Evolutionary conservation across 2,113 vertebrate genomes (phyloP).

Genomic region (Henicopernis longicauda): DNA sequence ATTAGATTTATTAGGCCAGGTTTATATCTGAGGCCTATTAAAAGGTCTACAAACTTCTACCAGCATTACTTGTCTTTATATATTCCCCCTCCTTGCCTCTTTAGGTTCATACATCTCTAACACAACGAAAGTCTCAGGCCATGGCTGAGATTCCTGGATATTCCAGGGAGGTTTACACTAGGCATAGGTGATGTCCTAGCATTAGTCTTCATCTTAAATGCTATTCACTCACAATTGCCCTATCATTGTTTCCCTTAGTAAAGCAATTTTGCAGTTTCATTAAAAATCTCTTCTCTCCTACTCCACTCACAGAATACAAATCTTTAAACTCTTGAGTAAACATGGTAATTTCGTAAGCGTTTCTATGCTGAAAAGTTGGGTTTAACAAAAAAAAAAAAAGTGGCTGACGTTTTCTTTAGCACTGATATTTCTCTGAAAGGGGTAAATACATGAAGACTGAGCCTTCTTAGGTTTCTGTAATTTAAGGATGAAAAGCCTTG

Average conservation of each 20-base stretch:
- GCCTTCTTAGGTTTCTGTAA: neutral
- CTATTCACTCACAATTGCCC: neutral
- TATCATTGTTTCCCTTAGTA: neutral
- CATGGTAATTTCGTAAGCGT: neutral
- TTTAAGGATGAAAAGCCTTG: neutral
- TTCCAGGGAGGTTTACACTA: neutral
- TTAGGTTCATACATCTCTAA: neutral
- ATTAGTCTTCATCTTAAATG: neutral
- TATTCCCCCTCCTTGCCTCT: neutral
- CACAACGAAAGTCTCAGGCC: neutral
- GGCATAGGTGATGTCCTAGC: neutral
- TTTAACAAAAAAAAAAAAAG: neutral
- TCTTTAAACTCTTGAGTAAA: neutral
- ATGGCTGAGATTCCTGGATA: neutral
- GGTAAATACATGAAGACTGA: neutral
- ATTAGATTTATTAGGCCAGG: neutral
- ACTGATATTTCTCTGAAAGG: neutral
- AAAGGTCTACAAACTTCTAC: neutral
- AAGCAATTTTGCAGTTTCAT: neutral
- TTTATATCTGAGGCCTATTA: neutral
- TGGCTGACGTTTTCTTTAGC: neutral
- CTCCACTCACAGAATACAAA: neutral
- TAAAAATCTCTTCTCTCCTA: neutral
- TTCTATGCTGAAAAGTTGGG: neutral
- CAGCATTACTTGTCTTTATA: neutral